Base-by-base conservation (phyloP, 1,140 invertebrate species). In the Macrostomum lignano region DNA sequence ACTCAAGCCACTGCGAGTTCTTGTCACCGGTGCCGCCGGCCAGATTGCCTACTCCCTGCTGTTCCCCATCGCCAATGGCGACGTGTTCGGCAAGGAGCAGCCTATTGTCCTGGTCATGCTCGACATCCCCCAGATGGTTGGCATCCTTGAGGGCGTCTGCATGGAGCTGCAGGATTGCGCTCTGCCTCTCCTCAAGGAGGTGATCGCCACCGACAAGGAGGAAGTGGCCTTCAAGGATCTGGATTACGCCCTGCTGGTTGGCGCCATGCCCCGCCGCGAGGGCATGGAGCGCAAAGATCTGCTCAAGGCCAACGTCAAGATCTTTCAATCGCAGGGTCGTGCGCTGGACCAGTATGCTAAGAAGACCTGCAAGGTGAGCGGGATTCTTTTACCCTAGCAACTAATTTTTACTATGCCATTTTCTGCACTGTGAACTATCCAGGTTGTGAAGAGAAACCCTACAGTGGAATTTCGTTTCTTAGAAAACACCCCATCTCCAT, bases 271-370 rank as follows among this genome's bases (percentile, higher is more conserved):
- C 0, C 68, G 91, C 11, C 76, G 73, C 47, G 75, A 96, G 51
- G 88, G 88, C 26, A 98, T 98, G 91, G 88, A 96, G 53, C 67
- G 91, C 24, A 98, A 94, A 58, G 91, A 98, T 52, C 56, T 78
- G 17, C 57, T 86, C 19, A 73, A 78, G 23, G 86, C 86, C 6
- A 98, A 98, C 63, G 84, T 94, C 3, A 84, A 82, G 51, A 98
- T 98, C 45, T 98, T 98, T 57, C 91, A 93, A 61, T 72, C 70
- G 20, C 69, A 71, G 46, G 91, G 88, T 10, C 67, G 79, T 49
- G 82, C 88, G 9, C 52, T 98, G 1, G 74, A 94, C 40, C 70
- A 82, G 55, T 68, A 69, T 55, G 79, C 88, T 1, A 78, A 76
- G 42, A 93, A 94, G 48, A 72, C 72, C 49, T 77, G 91, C 11